phyloP scores from a whole-genome alignment of 2,113 vertebrate genomes.

The Pluvianellus socialis region DNA sequence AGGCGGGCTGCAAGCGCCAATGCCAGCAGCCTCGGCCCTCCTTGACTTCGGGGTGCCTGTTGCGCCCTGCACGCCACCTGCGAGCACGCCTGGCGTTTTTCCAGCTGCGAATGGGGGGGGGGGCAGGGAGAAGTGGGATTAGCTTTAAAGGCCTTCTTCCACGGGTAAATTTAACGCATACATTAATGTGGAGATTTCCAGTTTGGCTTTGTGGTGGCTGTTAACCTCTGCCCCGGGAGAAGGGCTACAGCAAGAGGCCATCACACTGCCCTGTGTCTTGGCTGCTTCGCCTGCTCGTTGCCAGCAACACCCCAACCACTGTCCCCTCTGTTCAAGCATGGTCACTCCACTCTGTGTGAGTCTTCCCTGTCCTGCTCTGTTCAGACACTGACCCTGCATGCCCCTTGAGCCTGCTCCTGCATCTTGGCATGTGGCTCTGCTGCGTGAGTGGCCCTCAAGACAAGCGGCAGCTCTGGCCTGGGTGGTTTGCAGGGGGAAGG shows the following conservation, averaged over 20 bases:
- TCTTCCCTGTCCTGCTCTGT: background rate
- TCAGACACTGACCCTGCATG: too few species aligned
- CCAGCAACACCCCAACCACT: background rate
- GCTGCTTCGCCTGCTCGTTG: background rate
- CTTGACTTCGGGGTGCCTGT: fast-evolving
- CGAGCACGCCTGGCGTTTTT: background rate
- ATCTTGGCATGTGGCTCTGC: background rate
- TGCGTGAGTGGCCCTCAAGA: background rate
- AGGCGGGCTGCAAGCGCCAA: fast-evolving
- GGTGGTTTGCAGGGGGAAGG: fast-evolving
- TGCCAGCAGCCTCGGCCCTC: fast-evolving
- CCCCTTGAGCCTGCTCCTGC: background rate
- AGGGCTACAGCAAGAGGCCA: too few species aligned
- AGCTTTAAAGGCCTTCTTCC: background rate
- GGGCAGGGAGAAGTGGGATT: too few species aligned
- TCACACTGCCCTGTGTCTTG: fast-evolving
- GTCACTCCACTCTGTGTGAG: fast-evolving
- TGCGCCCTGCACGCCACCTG: fast-evolving
- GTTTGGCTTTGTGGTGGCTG: too few species aligned
- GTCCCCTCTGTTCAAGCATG: background rate
- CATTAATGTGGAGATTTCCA: background rate
- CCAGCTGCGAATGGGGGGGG: too few species aligned
- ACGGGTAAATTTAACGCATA: fast-evolving
- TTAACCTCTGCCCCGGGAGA: background rate
- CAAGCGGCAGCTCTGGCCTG: background rate